Base-by-base conservation (phyloP, 2,797 vertebrate species). In the Trachurus trachurus region DNA sequence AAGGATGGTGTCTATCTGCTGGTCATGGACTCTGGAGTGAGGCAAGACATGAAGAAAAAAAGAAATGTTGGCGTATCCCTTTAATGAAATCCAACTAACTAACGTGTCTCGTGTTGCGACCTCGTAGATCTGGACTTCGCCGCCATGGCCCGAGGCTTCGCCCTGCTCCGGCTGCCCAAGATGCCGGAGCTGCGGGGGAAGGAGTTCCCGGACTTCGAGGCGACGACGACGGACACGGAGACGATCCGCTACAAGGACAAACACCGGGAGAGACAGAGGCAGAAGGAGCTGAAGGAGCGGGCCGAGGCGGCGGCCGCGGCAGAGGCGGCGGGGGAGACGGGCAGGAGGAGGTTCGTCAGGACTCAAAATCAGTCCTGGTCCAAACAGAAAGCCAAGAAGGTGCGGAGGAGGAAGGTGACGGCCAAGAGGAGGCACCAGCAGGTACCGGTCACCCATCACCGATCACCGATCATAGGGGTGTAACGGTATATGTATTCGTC, bases 121-220 rank as follows among this genome's bases (percentile, higher is more conserved):
- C 1, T 60, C 64, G 59, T 75, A 99, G 98, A 99, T 90, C 94
- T 99, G 83, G 96, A 99, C 85, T 97, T 98, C 29, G 92, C 94
- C 0, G 80, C 94, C 7, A 80, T 98, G 45, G 98, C 98, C 3
- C 94, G 86, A 22, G 97, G 98, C 64, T 99, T 99, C 49, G 98
- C 96, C 2, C 90, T 99, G 66, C 95, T 99, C 9, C 96, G 93
- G 78, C 95, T 99, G 95, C 98, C 98, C 1, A 96, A 92, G 91
- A 99, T 99, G 98, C 98, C 98, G 0, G 98, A 99, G 66, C 89
- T 99, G 40, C 95, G 83, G 80, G 97, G 97, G 26, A 98, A 96
- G 85, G 89, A 67, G 0, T 94, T 98, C 44, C 95, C 96, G 0
- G 96, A 93, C 7, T 99, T 99, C 12, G 71, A 58, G 0, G 89